Percentiles rank a stretch among this genome's conserved stretches.
Conservation (phyloP, 2,113 vertebrate genomes). For the Sceloporus undulatus region DNA sequence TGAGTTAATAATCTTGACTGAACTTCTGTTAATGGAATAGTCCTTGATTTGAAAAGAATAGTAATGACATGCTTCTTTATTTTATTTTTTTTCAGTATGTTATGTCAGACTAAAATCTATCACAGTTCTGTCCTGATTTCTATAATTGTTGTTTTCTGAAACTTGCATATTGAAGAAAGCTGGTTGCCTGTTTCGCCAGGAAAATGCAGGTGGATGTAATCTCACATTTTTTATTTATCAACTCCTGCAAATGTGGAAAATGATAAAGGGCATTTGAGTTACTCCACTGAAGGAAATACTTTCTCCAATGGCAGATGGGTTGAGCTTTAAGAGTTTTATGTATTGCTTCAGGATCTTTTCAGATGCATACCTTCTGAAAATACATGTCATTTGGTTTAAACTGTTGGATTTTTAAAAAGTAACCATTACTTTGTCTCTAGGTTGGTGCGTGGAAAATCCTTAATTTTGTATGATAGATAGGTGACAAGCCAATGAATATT, state of each 20-base stretch:
- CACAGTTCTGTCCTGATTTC: background rate
- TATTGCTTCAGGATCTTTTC: background rate
- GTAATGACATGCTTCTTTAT: background rate
- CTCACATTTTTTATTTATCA: background rate
- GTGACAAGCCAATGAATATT: no score
- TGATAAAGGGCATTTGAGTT: background rate
- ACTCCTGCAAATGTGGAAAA: background rate
- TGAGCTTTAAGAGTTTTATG: background rate
- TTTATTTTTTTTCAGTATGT: background rate
- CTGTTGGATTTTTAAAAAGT: background rate
- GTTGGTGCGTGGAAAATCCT: no score
- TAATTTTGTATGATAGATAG: no score
- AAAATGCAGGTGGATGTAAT: background rate
- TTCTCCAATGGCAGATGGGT: background rate
- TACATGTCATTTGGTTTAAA: background rate
- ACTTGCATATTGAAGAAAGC: background rate
- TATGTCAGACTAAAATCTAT: background rate
- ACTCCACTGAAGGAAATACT: background rate
- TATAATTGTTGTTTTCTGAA: background rate
- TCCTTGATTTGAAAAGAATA: background rate
- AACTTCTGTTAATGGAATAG: background rate
- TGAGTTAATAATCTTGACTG: conserved; percentile 14
- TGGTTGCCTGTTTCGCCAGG: background rate
- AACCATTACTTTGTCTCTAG: background rate
- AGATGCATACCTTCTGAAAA: background rate